Evolutionary conservation across 2,113 vertebrate species (phyloP).

Genomic region (Dolichotis patagonum): DNA sequence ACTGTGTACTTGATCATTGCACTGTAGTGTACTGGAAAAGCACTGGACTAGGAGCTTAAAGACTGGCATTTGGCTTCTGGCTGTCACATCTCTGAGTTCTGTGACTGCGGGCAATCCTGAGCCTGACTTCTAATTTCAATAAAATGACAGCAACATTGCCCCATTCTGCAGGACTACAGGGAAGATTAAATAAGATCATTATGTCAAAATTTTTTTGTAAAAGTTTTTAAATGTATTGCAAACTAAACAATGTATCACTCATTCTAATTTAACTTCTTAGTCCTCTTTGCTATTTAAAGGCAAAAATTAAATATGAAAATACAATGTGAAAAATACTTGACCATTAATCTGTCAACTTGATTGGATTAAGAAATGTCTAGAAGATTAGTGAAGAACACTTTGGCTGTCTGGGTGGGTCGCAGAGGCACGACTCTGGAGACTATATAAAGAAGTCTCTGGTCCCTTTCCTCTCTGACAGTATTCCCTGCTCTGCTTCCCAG

Average conservation of each 20-base stretch:
- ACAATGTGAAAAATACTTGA: background rate
- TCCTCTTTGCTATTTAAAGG: conserved; percentile 25
- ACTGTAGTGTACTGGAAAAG: background rate
- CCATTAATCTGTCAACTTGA: background rate
- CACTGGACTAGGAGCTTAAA: background rate
- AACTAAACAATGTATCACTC: conserved; percentile 5
- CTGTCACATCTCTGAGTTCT: conserved; percentile 38
- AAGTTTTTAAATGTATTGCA: conserved; percentile 10
- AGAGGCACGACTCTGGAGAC: background rate
- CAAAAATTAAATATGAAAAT: conserved; percentile 26
- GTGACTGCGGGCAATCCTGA: background rate
- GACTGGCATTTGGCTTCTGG: background rate
- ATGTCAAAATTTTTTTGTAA: conserved; percentile 30
- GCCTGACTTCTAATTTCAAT: conserved; percentile 54
- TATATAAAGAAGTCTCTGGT: background rate
- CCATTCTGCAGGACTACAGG: background rate
- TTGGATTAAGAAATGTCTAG: background rate
- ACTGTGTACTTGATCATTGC: background rate
- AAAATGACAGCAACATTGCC: background rate
- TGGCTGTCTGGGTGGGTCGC: background rate
- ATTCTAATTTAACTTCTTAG: conserved; percentile 39
- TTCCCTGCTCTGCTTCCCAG: background rate
- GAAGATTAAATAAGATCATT: conserved; percentile 37
- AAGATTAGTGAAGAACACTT: background rate
- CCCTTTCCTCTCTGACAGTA: background rate